phyloP scores from a whole-genome alignment of 2,797 vertebrate genomes.

The Argentina silus region DNA sequence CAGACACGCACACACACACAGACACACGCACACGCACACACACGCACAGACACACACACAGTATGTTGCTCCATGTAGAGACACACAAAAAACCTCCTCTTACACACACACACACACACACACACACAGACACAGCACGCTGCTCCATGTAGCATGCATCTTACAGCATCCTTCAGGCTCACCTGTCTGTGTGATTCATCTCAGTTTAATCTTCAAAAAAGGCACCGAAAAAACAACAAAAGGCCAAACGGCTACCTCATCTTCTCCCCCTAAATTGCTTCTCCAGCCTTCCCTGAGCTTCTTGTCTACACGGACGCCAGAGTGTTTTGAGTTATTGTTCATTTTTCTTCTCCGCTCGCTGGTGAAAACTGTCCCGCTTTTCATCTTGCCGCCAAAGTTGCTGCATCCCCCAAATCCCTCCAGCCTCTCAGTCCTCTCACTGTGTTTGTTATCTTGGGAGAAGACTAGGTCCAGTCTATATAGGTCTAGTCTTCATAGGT shows the following conservation, averaged over 20 bases:
- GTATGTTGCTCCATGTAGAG: no score
- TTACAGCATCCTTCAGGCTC: constrained; percentile 36
- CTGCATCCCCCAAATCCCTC: background rate
- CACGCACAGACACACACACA: no score
- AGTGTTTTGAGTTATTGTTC: constrained; percentile 30
- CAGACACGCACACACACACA: no score
- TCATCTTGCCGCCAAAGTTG: constrained; percentile 31
- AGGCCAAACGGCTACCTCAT: background rate
- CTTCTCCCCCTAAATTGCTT: constrained; percentile 34
- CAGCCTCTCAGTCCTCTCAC: background rate
- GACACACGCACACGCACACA: no score
- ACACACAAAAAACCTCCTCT: no score
- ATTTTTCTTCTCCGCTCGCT: constrained; percentile 22
- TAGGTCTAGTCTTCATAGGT: background rate
- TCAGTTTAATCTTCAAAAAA: constrained; percentile 37
- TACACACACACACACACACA: no score
- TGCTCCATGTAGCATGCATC: no score
- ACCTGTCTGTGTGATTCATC: constrained; percentile 38
- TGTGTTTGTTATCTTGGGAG: background rate
- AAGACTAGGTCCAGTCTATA: background rate
- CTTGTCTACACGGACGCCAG: background rate
- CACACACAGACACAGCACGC: no score
- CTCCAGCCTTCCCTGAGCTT: background rate
- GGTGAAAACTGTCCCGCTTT: constrained; percentile 28
- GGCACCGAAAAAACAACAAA: background rate